Percentiles rank a stretch among this genome's conserved stretches.
Evolutionary conservation across 2,113 vertebrate genomes (phyloP).

Genomic region (Neodon shergylaensis): DNA sequence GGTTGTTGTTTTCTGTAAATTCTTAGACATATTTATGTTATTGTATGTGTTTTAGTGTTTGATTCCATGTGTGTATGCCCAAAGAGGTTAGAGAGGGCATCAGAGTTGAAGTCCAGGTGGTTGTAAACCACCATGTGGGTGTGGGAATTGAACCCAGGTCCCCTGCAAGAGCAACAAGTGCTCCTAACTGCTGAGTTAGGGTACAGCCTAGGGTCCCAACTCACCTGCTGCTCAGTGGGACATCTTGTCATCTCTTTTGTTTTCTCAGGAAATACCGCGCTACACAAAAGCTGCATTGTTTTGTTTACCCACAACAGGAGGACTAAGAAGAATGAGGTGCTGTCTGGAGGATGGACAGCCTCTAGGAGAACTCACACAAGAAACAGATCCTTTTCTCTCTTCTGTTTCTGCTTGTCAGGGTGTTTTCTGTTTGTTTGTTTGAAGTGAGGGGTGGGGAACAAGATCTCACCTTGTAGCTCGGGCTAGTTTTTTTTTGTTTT

Average conservation of each 20-base stretch:
- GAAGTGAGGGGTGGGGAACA: too few species aligned
- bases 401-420: not conserved
- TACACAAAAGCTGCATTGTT: not conserved
- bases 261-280: slow-evolving; percentile 26
- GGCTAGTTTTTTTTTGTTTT: too few species aligned
- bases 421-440: too few species aligned
- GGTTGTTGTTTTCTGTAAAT: too few species aligned
- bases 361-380: not conserved
- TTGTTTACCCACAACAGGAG: slow-evolving; percentile 40
- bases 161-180: not conserved
- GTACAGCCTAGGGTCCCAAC: not conserved
- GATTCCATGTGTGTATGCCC: not conserved
- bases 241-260: not conserved
- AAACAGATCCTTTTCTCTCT: not conserved
- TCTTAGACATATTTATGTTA: not conserved
- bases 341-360: not conserved
- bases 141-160: not conserved
- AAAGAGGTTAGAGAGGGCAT: not conserved
- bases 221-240: not conserved
- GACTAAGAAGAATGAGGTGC: not conserved
- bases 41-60: not conserved
- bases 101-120: not conserved
- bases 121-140: not conserved
- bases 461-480: not conserved
- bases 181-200: too few species aligned